These are phyloP conservation scores for Radopholus similis DNA, from an alignment of 1,140 invertebrate genomes.

Conservation along the genomic window DNA sequence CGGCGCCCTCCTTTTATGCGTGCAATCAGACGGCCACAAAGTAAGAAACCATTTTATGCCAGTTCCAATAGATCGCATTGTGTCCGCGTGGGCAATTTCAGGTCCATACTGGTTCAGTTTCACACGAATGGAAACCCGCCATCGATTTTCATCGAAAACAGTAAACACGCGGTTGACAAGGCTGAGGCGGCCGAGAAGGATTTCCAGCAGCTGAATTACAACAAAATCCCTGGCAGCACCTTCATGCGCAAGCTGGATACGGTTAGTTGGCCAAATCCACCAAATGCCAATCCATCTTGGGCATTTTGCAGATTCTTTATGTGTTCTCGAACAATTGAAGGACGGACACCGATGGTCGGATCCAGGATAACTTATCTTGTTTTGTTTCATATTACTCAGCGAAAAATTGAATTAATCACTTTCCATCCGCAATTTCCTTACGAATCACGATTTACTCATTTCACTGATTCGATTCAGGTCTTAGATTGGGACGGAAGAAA, in stretches of 20 bases:
- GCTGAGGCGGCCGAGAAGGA: background rate
- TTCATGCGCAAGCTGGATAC: conserved; percentile 41
- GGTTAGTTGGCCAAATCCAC: too few relatives aligned
- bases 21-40: conserved; percentile 43
- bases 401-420: too few relatives aligned
- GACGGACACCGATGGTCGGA: too few relatives aligned
- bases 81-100: conserved; percentile 18
- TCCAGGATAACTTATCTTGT: too few relatives aligned
- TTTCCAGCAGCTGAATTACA: conserved; percentile 29
- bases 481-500: too few relatives aligned
- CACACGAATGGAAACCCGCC: conserved; percentile 20
- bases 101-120: conserved; percentile 44
- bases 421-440: too few relatives aligned
- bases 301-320: too few relatives aligned
- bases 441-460: too few relatives aligned
- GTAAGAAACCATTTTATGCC: conserved; percentile 15
- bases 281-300: too few relatives aligned
- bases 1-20: conserved; percentile 44
- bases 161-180: background rate
- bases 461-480: too few relatives aligned
- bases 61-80: conserved; percentile 8
- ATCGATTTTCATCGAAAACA: conserved; percentile 25
- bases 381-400: too few relatives aligned
- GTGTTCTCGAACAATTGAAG: too few relatives aligned
- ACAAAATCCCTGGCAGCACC: conserved; percentile 29